Conservation (phyloP, 2,113 vertebrate species). For the Smithornis capensis region DNA sequence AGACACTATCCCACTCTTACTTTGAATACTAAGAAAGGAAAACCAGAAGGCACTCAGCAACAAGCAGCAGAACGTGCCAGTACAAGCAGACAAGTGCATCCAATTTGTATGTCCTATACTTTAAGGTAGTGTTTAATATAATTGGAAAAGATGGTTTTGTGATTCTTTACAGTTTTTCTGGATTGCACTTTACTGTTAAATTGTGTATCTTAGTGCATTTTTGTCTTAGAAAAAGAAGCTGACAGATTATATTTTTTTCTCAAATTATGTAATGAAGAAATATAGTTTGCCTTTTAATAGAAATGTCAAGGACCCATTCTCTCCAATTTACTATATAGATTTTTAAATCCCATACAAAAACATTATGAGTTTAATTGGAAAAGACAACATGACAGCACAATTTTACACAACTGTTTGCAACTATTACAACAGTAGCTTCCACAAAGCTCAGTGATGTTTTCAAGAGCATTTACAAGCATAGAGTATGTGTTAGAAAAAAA, state of each 20-base stretch:
- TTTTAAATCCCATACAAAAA: not conserved
- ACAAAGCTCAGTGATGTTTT: slow-evolving; percentile 2
- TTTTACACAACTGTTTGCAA: slow-evolving; percentile 33
- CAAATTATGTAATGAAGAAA: not conserved
- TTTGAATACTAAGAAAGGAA: not conserved
- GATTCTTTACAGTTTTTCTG: not conserved
- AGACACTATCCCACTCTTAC: not conserved
- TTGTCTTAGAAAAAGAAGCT: not conserved
- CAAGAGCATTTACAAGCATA: slow-evolving; percentile 12
- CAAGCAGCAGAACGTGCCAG: not conserved
- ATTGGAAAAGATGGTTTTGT: not conserved
- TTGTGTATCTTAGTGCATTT: not conserved
- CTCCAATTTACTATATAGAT: slow-evolving; percentile 10
- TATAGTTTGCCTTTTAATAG: slow-evolving; percentile 25
- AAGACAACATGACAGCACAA: slow-evolving; percentile 31
- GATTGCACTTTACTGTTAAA: not conserved
- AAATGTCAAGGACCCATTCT: slow-evolving; percentile 8
- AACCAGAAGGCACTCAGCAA: not conserved
- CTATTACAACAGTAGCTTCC: slow-evolving; percentile 30
- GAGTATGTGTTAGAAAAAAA: not conserved
- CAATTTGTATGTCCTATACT: not conserved
- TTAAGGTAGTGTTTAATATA: not conserved
- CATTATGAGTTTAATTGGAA: slow-evolving; percentile 22
- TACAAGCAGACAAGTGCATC: not conserved
- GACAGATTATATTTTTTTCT: not conserved